These are phyloP conservation scores for Ophonus ardosiacus DNA, from an alignment of 2,888 invertebrate species.

Conservation along the genomic window DNA sequence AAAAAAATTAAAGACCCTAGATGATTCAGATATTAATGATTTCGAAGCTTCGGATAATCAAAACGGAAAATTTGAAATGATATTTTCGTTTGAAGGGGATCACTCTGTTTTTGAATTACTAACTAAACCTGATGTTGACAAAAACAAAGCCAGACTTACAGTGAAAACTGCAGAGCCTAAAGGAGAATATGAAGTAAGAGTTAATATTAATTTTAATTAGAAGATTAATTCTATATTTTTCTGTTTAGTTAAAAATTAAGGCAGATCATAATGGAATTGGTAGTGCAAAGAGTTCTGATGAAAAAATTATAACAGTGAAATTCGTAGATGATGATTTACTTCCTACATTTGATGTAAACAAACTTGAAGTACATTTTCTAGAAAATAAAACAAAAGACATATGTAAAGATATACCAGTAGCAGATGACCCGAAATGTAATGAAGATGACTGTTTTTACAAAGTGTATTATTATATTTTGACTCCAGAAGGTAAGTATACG, in stretches of 20 bases:
- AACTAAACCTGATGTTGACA: background rate
- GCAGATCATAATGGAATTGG: constrained; percentile 76
- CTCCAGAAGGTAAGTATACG: constrained; percentile 10
- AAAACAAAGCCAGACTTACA: constrained; percentile 33
- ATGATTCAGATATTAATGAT: constrained; percentile 4
- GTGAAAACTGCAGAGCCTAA: constrained; percentile 10
- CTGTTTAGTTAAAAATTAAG: constrained; percentile 75
- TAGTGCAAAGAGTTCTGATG: constrained; percentile 72
- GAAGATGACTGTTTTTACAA: constrained; percentile 1
- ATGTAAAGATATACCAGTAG: constrained; percentile 57
- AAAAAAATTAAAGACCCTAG: background rate
- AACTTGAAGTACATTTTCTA: background rate
- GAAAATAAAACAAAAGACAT: background rate
- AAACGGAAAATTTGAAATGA: constrained; percentile 52
- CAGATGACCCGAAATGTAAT: constrained; percentile 61
- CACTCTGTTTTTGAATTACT: constrained; percentile 3
- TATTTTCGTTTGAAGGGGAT: constrained; percentile 32
- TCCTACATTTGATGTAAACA: constrained; percentile 73
- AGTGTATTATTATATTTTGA: constrained; percentile 48
- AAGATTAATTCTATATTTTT: background rate
- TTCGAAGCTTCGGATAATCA: constrained; percentile 54
- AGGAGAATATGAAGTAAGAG: constrained; percentile 51
- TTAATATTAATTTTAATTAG: background rate
- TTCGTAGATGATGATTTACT: constrained; percentile 77
- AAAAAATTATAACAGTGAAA: constrained; percentile 71